These are phyloP conservation scores for Bombycilla garrulus DNA, from an alignment of 2,113 vertebrate genomes.

Conservation along the genomic window DNA sequence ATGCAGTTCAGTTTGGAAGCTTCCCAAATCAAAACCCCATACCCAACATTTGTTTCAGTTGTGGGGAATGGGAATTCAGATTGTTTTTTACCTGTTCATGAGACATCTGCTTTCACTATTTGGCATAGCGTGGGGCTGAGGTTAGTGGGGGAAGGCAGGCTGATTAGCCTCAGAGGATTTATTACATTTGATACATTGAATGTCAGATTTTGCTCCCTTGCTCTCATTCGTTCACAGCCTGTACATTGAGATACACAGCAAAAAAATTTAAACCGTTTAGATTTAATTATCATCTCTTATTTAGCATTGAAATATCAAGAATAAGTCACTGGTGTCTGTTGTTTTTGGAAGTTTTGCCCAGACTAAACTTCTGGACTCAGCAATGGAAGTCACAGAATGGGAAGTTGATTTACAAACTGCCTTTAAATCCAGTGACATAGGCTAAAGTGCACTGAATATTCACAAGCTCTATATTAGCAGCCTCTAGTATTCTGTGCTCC, in stretches of 20 bases:
- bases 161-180: conserved; percentile 75
- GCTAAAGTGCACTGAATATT: conserved; percentile 52
- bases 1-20: conserved; percentile 55
- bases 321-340: not conserved
- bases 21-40: conserved; percentile 57
- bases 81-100: conserved; percentile 67
- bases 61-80: conserved; percentile 55
- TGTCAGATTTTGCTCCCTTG: conserved; percentile 62
- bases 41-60: conserved; percentile 50
- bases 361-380: conserved; percentile 3
- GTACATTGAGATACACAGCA: not conserved
- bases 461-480: conserved; percentile 37
- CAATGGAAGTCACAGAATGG: conserved; percentile 4
- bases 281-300: conserved; percentile 40
- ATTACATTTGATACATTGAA: conserved; percentile 74
- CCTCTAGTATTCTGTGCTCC: not conserved
- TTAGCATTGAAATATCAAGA: conserved; percentile 18
- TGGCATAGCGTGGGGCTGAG: conserved; percentile 63
- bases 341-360: not conserved
- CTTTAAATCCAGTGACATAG: conserved; percentile 38
- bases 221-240: conserved; percentile 19
- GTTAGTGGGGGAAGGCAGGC: conserved; percentile 59
- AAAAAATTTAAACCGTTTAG: not conserved
- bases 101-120: conserved; percentile 82
- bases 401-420: conserved; percentile 60